Conservation (phyloP, 2,113 vertebrate species). For the Acrocephalus kingi region DNA sequence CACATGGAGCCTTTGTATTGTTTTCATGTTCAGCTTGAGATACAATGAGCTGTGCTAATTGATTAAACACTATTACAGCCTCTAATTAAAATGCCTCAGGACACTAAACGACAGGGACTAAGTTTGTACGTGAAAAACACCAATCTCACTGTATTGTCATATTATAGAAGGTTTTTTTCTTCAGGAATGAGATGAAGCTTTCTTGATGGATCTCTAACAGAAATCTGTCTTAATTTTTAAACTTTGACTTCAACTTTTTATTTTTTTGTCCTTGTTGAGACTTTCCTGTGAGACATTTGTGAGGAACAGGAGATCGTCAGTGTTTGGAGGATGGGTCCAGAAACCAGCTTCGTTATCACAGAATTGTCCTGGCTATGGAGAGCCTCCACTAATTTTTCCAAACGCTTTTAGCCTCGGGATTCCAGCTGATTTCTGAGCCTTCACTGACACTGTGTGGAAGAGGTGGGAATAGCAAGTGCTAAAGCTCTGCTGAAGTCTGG, state of each 20-base stretch:
- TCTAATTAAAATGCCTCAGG: conserved; percentile 28
- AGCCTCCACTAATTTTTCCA: not conserved
- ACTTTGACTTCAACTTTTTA: not conserved
- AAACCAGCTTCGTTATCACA: not conserved
- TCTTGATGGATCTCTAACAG: not conserved
- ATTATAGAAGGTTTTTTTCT: not conserved
- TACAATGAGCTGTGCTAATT: conserved; percentile 13
- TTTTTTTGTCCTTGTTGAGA: not conserved
- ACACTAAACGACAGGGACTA: not conserved
- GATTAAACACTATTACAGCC: not conserved
- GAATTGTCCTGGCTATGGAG: not conserved
- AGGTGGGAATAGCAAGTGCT: conserved; percentile 31
- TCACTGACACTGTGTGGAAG: conserved; percentile 72
- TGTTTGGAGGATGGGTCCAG: not conserved
- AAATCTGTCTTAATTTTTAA: not conserved
- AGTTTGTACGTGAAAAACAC: not conserved
- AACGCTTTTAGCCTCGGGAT: not conserved
- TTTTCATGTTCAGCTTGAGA: not conserved
- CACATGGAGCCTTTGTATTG: conserved; percentile 7
- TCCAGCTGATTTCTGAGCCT: not conserved
- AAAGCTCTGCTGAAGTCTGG: not conserved
- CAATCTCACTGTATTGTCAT: accelerated
- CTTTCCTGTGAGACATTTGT: not conserved
- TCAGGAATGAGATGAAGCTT: not conserved
- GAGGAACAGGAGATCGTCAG: accelerated